Conservation (phyloP, 2,113 vertebrate genomes). For the Synodontis membranacea region DNA sequence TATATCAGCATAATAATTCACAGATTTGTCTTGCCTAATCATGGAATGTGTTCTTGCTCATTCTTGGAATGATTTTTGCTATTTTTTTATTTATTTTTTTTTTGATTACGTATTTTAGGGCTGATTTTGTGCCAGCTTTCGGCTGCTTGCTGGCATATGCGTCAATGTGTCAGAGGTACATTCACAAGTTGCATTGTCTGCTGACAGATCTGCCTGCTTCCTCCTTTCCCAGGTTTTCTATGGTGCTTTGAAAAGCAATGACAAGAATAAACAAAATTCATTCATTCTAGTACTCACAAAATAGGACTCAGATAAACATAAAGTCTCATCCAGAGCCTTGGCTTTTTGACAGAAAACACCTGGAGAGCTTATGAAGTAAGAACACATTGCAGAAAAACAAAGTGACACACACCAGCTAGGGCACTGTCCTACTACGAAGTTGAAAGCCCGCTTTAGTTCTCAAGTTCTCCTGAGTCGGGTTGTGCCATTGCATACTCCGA, state of each 20-base stretch:
- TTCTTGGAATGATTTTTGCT: too few species aligned
- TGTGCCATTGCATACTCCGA: background rate
- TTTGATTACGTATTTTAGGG: too few species aligned
- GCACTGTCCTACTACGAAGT: slow-evolving; percentile 16
- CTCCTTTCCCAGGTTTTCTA: slow-evolving; percentile 22
- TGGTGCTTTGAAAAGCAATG: slow-evolving; percentile 18
- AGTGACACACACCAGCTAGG: background rate
- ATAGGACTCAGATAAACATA: slow-evolving; percentile 33
- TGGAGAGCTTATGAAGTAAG: slow-evolving; percentile 20
- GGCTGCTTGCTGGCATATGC: background rate
- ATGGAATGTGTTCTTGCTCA: background rate
- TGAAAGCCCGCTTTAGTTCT: background rate
- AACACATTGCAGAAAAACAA: background rate
- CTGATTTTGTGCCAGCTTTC: background rate
- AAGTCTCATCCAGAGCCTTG: background rate
- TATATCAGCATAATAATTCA: background rate
- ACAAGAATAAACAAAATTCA: slow-evolving; percentile 33
- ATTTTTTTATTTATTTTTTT: too few species aligned
- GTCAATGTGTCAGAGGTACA: slow-evolving; percentile 21
- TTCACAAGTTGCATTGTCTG: slow-evolving; percentile 31
- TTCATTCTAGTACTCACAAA: slow-evolving; percentile 9
- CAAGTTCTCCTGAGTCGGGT: background rate
- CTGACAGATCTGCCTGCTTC: slow-evolving; percentile 33
- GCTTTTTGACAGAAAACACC: slow-evolving; percentile 28
- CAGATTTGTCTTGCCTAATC: background rate